Conservation (phyloP, 2,888 invertebrate genomes). For the Fabriciana adippe region DNA sequence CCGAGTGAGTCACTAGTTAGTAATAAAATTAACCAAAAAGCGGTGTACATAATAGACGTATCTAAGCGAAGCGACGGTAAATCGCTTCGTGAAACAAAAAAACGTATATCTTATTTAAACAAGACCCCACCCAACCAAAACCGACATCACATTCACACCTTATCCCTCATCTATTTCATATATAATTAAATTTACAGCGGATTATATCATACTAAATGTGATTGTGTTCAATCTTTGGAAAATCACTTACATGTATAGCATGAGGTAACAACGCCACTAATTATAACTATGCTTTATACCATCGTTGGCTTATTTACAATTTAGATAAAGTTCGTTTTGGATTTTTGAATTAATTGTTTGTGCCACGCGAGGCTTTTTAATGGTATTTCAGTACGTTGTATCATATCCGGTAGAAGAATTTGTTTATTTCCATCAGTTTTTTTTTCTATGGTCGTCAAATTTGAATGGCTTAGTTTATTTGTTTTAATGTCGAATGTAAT, state of each 20-base stretch:
- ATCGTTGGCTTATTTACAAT: conserved; percentile 46
- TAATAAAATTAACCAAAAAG: no score
- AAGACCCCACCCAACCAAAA: conserved; percentile 10
- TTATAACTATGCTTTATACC: conserved; percentile 43
- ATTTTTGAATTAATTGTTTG: conserved; percentile 60
- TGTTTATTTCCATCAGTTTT: conserved; percentile 4
- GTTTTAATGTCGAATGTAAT: no score
- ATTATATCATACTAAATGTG: conserved; percentile 30
- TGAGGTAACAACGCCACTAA: conserved; percentile 36
- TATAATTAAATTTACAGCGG: conserved; percentile 22
- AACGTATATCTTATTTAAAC: background rate
- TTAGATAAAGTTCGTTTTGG: conserved; percentile 43
- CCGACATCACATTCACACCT: conserved; percentile 12
- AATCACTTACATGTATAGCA: conserved; percentile 33
- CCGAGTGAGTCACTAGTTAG: no score
- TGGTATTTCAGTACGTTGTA: background rate
- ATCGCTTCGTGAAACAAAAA: no score
- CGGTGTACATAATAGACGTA: no score
- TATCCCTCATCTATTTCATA: conserved; percentile 19
- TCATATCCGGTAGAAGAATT: conserved; percentile 10
- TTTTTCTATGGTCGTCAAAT: background rate
- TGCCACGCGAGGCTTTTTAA: conserved; percentile 45
- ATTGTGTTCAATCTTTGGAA: conserved; percentile 28
- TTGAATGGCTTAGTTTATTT: background rate
- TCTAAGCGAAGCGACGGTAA: no score